A percentile compares a stretch with the other conserved stretches of the same genome.
Evolutionary conservation across 2,888 invertebrate species (phyloP).

Genomic region (Isotomurus palustris): DNA sequence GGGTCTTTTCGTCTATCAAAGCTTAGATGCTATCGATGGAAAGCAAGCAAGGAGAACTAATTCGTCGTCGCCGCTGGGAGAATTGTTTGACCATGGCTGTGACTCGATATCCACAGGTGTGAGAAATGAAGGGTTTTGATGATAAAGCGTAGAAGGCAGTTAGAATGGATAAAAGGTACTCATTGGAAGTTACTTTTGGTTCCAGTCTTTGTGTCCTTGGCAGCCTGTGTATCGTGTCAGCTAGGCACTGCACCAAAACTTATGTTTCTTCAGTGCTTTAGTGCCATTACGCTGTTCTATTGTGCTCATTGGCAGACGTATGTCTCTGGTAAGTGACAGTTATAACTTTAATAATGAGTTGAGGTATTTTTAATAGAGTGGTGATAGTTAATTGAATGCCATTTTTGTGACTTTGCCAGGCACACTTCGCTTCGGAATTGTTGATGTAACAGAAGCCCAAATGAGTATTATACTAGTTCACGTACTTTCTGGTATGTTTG

Average conservation of each 20-base stretch:
- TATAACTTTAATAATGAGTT: not conserved
- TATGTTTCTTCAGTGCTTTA: conserved; percentile 93
- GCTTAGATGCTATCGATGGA: conserved; percentile 97
- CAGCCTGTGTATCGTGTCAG: conserved; percentile 90
- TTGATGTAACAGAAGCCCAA: conserved; percentile 99
- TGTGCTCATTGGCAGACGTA: conserved; percentile 99
- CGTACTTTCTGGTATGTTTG: conserved; percentile 77
- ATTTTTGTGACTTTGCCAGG: conserved; percentile 51
- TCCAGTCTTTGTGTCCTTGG: conserved; percentile 86
- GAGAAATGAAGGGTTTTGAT: conserved; percentile 4
- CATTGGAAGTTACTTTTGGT: too few relatives aligned
- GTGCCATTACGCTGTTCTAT: conserved; percentile 93
- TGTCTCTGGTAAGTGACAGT: conserved; percentile 67
- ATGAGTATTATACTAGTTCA: conserved; percentile 86
- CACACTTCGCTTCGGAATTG: conserved; percentile 77
- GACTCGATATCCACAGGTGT: conserved; percentile 89
- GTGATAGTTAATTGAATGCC: conserved; percentile 1
- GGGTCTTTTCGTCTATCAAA: conserved; percentile 94
- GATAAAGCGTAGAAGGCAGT: not conserved
- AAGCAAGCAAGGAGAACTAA: conserved; percentile 96
- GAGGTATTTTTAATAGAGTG: not conserved
- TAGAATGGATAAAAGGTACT: not conserved
- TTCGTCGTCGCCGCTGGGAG: conserved; percentile 81
- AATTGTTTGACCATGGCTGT: conserved; percentile 98
- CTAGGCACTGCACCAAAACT: conserved; percentile 86